Evolutionary conservation across 1,140 invertebrate species (phyloP).

Genomic region (Hycleus phaleratus): DNA sequence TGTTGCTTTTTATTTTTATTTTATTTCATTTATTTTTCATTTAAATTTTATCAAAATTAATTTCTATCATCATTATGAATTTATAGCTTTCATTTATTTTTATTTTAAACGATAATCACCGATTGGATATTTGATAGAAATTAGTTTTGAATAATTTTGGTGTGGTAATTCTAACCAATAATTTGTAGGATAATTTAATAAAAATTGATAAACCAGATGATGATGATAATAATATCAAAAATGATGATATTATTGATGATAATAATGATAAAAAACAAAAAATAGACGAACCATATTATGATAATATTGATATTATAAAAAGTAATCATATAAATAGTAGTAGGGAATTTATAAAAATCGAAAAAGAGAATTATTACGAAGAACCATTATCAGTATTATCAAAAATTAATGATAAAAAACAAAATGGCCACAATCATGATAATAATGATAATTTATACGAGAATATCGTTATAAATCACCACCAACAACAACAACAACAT

Average conservation of each 20-base stretch:
- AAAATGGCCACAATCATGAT: conserved; percentile 17
- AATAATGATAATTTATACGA: not conserved
- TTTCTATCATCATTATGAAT: no score
- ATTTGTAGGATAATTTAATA: conserved; percentile 30
- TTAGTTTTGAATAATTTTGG: not conserved
- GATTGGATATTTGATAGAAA: no score
- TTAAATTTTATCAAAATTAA: not conserved
- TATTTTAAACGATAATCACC: not conserved
- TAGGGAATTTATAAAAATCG: conserved; percentile 18
- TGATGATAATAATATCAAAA: not conserved
- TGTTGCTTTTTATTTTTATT: conserved; percentile 32
- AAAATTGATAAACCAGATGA: not conserved
- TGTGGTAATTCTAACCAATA: conserved; percentile 26
- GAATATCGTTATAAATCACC: no score
- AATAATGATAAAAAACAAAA: conserved; percentile 8
- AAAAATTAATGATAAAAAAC: conserved; percentile 12
- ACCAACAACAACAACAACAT: no score
- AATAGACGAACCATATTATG: conserved; percentile 17
- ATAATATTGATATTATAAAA: conserved; percentile 15
- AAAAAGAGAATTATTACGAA: conserved; percentile 26
- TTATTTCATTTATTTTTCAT: conserved; percentile 6
- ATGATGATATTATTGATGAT: no score
- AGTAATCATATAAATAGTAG: not conserved
- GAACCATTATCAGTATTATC: conserved; percentile 6
- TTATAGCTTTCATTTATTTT: no score